Percentiles rank a stretch among this genome's conserved stretches.
Conservation (phyloP, 2,113 vertebrate species). For the Callipepla squamata region DNA sequence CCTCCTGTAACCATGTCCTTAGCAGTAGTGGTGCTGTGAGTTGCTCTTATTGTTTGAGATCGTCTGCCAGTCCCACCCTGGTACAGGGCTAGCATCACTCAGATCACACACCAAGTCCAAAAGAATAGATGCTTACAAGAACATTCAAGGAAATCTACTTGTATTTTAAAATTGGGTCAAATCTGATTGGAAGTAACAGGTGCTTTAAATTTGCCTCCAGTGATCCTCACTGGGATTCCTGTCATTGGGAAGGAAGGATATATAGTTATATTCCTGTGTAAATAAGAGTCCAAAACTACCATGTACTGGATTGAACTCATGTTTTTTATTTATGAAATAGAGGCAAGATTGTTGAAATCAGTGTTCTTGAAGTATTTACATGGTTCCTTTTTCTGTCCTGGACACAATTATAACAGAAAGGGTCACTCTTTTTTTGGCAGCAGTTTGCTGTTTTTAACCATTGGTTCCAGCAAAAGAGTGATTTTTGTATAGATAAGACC, state of each 20-base stretch:
- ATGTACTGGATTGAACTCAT: background rate
- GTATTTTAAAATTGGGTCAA: background rate
- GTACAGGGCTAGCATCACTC: background rate
- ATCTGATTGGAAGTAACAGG: background rate
- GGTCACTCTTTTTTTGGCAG: background rate
- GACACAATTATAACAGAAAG: background rate
- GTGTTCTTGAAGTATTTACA: background rate
- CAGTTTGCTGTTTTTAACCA: background rate
- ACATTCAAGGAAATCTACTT: background rate
- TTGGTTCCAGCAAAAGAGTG: background rate
- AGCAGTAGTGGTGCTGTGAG: background rate
- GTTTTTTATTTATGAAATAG: background rate
- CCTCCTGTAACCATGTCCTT: background rate
- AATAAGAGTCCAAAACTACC: background rate
- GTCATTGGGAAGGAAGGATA: background rate
- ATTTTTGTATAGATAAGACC: background rate
- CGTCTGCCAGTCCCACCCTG: background rate
- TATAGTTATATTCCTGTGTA: background rate
- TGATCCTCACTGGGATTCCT: background rate
- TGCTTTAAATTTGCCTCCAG: background rate
- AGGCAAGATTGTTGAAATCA: background rate
- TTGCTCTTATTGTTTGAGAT: background rate
- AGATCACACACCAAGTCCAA: background rate
- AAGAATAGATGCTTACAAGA: background rate
- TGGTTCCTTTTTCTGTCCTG: background rate